Percentiles rank a stretch among this genome's conserved stretches.
These are phyloP conservation scores for Sapajus apella DNA, from an alignment of 2,113 vertebrate genomes.

Conservation along the genomic window DNA sequence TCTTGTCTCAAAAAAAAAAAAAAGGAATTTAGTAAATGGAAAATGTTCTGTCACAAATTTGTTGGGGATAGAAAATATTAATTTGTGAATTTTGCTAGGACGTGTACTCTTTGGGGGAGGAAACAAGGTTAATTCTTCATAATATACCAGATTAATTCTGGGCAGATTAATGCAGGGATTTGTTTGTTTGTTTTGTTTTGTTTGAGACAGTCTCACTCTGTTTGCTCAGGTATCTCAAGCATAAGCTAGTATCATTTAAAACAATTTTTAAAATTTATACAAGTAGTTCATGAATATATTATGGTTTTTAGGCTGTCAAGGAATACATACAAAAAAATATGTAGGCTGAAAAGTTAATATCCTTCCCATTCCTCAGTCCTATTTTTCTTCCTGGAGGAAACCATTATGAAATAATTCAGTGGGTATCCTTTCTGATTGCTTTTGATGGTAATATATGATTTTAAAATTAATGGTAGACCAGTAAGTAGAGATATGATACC, in stretches of 20 bases:
- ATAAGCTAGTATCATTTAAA: background rate
- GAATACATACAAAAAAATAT: background rate
- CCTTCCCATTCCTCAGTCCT: background rate
- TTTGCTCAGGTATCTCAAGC: background rate
- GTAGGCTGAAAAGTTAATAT: background rate
- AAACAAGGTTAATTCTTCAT: background rate
- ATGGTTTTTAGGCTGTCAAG: background rate
- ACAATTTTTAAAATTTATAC: background rate
- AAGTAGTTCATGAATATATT: background rate
- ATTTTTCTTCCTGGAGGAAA: conserved; percentile 2
- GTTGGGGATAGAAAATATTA: background rate
- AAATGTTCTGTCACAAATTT: background rate
- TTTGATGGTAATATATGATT: background rate
- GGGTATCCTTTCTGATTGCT: background rate
- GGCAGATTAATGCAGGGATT: background rate
- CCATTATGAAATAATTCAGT: background rate
- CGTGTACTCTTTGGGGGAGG: background rate
- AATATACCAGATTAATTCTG: background rate
- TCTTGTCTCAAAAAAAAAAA: too few relatives aligned
- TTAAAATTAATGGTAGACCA: background rate
- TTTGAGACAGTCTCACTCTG: too few relatives aligned
- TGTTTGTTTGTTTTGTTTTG: too few relatives aligned
- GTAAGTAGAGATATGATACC: background rate
- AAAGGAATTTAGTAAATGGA: background rate
- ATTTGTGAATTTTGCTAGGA: background rate